Base-by-base conservation (phyloP, 2,797 vertebrate genomes). In the Phataginus tricuspis region DNA sequence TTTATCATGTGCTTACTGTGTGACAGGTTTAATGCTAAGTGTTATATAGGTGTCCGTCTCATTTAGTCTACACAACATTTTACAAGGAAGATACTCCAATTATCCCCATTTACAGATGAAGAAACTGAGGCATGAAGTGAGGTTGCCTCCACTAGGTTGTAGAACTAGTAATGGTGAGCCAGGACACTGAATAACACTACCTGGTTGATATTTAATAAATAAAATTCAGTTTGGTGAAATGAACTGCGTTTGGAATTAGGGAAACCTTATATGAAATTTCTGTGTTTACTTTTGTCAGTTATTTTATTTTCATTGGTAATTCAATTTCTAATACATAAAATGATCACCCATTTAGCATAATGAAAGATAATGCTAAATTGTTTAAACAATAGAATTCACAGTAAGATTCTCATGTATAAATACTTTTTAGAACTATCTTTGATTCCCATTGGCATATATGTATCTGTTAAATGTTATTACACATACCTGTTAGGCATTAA, bases 221-320 rank as follows among this genome's bases (percentile, higher is more conserved):
- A 75, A 90, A 75, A 90, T 91, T 53, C 12, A 57, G 5, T 68
- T 57, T 64, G 11, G 75, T 93, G 78, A 78, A 96, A 78, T 61
- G 12, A 75, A 80, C 13, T 80, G 27, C 25, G 15, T 45, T 87
- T 88, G 42, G 23, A 78, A 90, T 87, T 78, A 85, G 77, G 45
- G 25, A 86, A 95, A 91, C 5, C 63, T 92, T 39, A 83, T 6
- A n/a, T 88, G 34, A 94, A 92, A 87, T 90, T 77, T 78, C 7
- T n/a, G 9, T 37, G 74, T 61, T 72, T 69, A 37, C 25, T 93
- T 96, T 86, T 77, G n/a, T 86, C n/a, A 34, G 12, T 82, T 86
- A 75, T 78, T 51, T 79, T 61, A n/a, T 94, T 94, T 96, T 94
- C 31, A 74, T 72, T 92, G 42, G 42, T 55, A 84, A 75, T 95